phyloP scores from a whole-genome alignment of 1,140 invertebrate genomes.

The Leguminivora glycinivorella region DNA sequence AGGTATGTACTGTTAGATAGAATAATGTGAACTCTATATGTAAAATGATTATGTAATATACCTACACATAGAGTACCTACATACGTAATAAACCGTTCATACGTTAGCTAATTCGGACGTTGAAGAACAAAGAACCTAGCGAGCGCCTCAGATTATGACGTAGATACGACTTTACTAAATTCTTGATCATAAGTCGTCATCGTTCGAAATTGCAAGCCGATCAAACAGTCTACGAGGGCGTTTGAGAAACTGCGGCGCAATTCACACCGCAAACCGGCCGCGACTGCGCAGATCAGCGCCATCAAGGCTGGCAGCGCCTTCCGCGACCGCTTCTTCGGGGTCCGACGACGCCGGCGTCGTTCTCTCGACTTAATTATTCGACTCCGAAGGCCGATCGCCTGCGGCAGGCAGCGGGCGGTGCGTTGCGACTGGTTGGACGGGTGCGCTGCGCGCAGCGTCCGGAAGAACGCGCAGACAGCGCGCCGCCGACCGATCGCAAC shows the following conservation, averaged over 20 bases:
- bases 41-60: not conserved
- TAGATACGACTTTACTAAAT: conserved; percentile 14
- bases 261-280: conserved; percentile 68
- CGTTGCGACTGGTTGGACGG: conserved; percentile 73
- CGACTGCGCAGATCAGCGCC: conserved; percentile 73
- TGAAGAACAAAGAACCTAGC: conserved; percentile 15
- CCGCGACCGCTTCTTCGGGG: conserved; percentile 69
- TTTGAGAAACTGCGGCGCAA: conserved; percentile 62
- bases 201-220: conserved; percentile 51
- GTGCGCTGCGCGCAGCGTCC: conserved; percentile 58
- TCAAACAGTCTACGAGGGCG: conserved; percentile 52
- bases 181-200: conserved; percentile 39
- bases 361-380: conserved; percentile 74
- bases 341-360: conserved; percentile 47
- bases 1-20: not conserved
- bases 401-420: conserved; percentile 67
- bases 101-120: not conserved
- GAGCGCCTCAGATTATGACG: conserved; percentile 2
- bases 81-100: not conserved
- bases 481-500: conserved; percentile 64
- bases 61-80: no score
- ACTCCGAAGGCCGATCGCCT: conserved; percentile 74
- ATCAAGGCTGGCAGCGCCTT: conserved; percentile 71
- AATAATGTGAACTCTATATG: not conserved
- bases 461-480: conserved; percentile 73